These are phyloP conservation scores for Cyanoliseus patagonus DNA, from an alignment of 2,113 vertebrate genomes.

Conservation along the genomic window DNA sequence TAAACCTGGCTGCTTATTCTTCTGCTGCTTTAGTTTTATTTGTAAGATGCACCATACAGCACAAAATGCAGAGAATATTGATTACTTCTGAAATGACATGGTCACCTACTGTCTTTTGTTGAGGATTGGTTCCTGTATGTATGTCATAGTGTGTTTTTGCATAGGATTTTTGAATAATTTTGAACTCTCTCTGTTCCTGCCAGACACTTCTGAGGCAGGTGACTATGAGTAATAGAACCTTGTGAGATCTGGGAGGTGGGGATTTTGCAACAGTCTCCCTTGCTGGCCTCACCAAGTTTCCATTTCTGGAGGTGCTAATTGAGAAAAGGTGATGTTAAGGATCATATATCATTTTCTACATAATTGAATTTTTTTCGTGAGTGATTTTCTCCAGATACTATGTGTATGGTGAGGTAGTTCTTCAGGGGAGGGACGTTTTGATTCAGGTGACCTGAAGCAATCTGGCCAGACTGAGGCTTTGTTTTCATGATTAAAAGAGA, in stretches of 20 bases:
- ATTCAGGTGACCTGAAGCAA: background rate
- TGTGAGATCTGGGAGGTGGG: background rate
- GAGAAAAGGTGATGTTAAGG: background rate
- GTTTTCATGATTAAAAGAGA: background rate
- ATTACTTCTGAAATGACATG: background rate
- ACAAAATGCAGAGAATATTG: background rate
- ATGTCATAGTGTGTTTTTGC: background rate
- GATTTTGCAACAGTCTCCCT: background rate
- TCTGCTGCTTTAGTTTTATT: background rate
- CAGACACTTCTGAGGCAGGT: background rate
- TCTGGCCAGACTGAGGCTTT: background rate
- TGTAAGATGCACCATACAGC: background rate
- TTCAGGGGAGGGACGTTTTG: background rate
- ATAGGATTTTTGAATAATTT: background rate
- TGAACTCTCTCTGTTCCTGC: background rate
- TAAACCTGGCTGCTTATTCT: background rate
- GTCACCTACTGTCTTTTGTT: background rate
- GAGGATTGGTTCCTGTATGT: background rate
- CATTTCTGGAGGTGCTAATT: background rate
- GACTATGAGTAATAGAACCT: background rate
- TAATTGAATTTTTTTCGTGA: background rate
- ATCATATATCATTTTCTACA: background rate
- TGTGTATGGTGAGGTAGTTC: background rate
- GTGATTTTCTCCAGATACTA: background rate
- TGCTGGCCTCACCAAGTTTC: background rate